Evolutionary conservation across 2,888 invertebrate species (phyloP), one percentile per base, ranked within the genome.

Genomic region (Leptarthrus brevirostris): DNA sequence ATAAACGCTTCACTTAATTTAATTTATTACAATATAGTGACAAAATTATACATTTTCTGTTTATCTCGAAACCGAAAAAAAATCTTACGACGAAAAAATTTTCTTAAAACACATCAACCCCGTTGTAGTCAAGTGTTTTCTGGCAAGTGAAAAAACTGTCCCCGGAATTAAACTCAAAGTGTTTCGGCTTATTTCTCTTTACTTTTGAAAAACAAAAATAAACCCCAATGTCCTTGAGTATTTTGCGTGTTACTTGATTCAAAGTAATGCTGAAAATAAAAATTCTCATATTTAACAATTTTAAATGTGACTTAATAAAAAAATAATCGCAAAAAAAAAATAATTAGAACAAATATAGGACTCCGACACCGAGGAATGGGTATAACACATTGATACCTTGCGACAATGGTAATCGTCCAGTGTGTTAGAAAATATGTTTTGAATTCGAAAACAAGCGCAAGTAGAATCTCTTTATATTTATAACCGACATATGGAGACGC

Each of bases 161-260:
- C n/a, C n/a, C n/a, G n/a, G n/a, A n/a, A n/a, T n/a, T 16, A 56
- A 44, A 30, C 26, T 26, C 2, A 54, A 54, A 26, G 5, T 26
- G 22, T 24, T 24, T 34, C 30, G 56, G 56, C 56, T 14, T 30
- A 56, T 26, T 24, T 54, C 14, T 1, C 24, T 54, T 54, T 56
- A 56, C 26, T 30, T 52, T 56, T 56, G 24, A 30, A 56, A 34
- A 61, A 61, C 61, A 36, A 61, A 61, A 61, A 61, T 61, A 61
- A 61, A 61, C 8, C 5, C 4, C 30, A n/a, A 40, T 36, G 61
- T 61, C 61, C 61, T 61, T 61, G 61, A 61, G 61, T 61, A 36
- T 61, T 61, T 61, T 61, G 61, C 61, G 61, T 61, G 61, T 61
- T 61, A 61, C 61, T 61, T 36, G 61, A 61, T 61, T 61, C 61